Evolutionary conservation across 2,113 vertebrate species (phyloP), one percentile per base, ranked within the genome.

Genomic region (Cyphomyrus discorhynchus): DNA sequence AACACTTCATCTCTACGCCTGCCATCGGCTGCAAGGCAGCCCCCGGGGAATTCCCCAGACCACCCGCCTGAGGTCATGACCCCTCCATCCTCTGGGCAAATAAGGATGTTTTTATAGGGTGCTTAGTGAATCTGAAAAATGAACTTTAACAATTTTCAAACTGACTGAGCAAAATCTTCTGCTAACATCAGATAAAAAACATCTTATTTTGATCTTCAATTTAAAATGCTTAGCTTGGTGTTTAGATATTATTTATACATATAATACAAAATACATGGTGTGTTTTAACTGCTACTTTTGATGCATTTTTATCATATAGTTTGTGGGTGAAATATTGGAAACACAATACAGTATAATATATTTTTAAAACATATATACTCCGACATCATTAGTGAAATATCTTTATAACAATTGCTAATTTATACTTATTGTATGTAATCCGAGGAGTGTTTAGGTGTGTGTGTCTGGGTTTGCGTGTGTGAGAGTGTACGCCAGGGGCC

Each of bases 61-160:
- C 85, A 87, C 85, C 85, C 85, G 47, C n/a, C 31, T 21, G 50
- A 53, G 85, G 85, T 87, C 85, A 53, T 19, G 85, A 53, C 85
- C 85, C 17, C 50, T 80, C 85, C 27, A 39, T 53, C 85, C 50
- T 87, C 85, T 21, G 85, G n/a, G 45, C 82, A 84, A 84, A n/a
- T 24, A 24, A 42, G 45, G 42, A 35, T 49, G 45, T 56, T 53
- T 35, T 87, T 87, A 35, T 31, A 35, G 85, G n/a, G 45, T 53
- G 85, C n/a, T 53, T 35, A 35, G 85, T 35, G 50, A 39, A 56
- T 53, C 50, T 53, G 49, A 87, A 56, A 87, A 27, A 87, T 53
- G 49, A 53, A 56, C 50, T 19, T 17, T 53, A 53, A 21, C 50
- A 13, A 5, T 39, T 56, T 87, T 56, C 17, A 17, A 50, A 56